Evolutionary conservation across 2,888 invertebrate species (phyloP), one percentile per base, ranked within the genome.

Genomic region (Melieria picta): DNA sequence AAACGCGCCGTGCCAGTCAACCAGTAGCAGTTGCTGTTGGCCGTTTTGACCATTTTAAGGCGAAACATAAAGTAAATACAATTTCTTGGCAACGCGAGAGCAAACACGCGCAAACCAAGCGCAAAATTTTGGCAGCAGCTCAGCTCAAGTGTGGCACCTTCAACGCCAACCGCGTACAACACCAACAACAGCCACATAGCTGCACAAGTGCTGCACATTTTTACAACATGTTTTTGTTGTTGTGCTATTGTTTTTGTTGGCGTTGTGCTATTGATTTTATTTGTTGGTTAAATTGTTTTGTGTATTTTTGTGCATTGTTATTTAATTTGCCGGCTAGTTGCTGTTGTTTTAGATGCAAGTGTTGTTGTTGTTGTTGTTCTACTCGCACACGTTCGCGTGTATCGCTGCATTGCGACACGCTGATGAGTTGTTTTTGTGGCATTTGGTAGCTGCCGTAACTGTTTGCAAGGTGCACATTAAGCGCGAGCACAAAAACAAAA

Each of bases 311-410:
- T 50, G 5, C 60, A 50, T 30, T 55, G 58, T 7, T 30, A 13
- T 47, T 63, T 65, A 62, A 72, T 45, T 57, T 60, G 30, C 30
- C 30, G 30, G 30, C 64, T 68, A 13, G 65, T 52, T 42, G 52
- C 10, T 13, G 6, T 71, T 10, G 56, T 45, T 69, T 62, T 64
- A 4, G 30, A 3, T 16, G 46, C 63, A 16, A 13, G 30, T 2
- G 30, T 43, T 72, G 61, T 48, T 43, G 58, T n/a, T 65, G 56
- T n/a, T n/a, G n/a, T 62, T 5, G 43, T 50, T 62, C 57, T 65
- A 13, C 45, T 42, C 6, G 6, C 48, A 5, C 7, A n/a, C 56
- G 58, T 47, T 52, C 52, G 52, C 13, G 52, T 30, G 30, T 30
- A 30, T 30, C 30, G 30, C 30, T 30, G 30, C 30, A 30, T 30